Evolutionary conservation across 2,888 invertebrate species (phyloP).

Genomic region (Lottia gigantea): DNA sequence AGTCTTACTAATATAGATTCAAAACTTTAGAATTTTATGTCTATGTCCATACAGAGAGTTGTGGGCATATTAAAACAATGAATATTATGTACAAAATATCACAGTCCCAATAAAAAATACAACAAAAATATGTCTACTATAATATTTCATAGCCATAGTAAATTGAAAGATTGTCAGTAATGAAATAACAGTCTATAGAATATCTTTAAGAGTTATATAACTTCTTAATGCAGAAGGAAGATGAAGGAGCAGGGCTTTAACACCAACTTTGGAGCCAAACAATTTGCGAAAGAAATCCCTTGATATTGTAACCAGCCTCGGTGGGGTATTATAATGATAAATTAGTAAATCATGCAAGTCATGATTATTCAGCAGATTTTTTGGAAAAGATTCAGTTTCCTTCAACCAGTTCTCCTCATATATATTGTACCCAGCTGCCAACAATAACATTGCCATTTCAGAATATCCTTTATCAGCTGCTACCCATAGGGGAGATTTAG

Average conservation of each 20-base stretch:
- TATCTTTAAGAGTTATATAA: slow-evolving; percentile 23
- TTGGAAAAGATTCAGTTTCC: slow-evolving; percentile 31
- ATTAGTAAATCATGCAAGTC: slow-evolving; percentile 33
- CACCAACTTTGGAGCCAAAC: slow-evolving; percentile 34
- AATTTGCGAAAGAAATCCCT: slow-evolving; percentile 41
- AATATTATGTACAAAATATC: no score
- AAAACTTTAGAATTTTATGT: no score
- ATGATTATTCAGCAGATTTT: slow-evolving; percentile 21
- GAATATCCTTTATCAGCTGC: slow-evolving; percentile 35
- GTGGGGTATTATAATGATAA: slow-evolving; percentile 39
- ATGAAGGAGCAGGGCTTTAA: slow-evolving; percentile 34
- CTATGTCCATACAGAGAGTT: no score
- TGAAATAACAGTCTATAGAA: no score
- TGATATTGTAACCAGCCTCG: slow-evolving; percentile 42
- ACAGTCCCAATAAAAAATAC: no score
- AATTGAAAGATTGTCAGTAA: no score
- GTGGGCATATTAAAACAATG: no score
- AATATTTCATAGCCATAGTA: no score
- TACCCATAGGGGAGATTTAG: slow-evolving; percentile 51
- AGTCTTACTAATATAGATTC: no score
- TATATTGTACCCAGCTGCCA: slow-evolving; percentile 49
- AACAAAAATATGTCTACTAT: no score
- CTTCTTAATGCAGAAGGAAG: slow-evolving; percentile 38
- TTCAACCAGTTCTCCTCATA: slow-evolving; percentile 44
- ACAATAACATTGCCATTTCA: slow-evolving; percentile 40